Evolutionary conservation across 2,797 vertebrate genomes (phyloP), one percentile per base, ranked within the genome.

Genomic region (Hydrocynus forskahlii): DNA sequence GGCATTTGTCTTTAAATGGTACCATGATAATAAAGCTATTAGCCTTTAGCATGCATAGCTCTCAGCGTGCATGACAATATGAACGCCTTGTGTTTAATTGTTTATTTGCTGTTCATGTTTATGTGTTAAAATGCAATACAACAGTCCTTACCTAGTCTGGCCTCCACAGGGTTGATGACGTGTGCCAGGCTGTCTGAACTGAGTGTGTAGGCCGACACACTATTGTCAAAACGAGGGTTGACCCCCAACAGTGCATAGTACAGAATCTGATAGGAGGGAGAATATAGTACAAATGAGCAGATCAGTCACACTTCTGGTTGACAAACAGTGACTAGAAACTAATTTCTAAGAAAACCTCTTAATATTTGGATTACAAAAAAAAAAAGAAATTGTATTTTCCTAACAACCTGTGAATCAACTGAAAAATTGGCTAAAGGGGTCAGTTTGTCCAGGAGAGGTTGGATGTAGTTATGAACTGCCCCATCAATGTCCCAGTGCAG

Each of bases 151-250:
- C 98, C 97, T 57, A 99, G 94, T 81, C 97, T 92, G 40, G 98
- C 97, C 88, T 99, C 98, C 89, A 99, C 97, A 0, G 97, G 97
- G 90, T 99, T 99, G 91, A 99, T 99, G 87, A 99, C 97, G 0
- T 99, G 97, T 0, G 97, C 96, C 0, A 99, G 96, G 87, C 95
- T 99, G 89, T 97, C 96, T 6, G 94, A 88, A 0, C 93, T 95
- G 83, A 99, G 94, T 0, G 91, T 93, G 88, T 96, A 99, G 73
- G 95, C 95, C 2, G 91, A 92, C n/a, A 93, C 93, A 66, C 89
- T 89, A 70, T 88, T 93, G 88, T 98, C 96, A 80, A 95, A 97
- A 79, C 97, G 96, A 0, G 97, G 96, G 5, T 96, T 97, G 68
- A 99, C 96, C 5, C 98, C 98, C 0, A 99, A 90, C 76, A 97